Evolutionary conservation across 2,113 vertebrate genomes (phyloP).

Genomic region (Sphaerodactylus townsendi): DNA sequence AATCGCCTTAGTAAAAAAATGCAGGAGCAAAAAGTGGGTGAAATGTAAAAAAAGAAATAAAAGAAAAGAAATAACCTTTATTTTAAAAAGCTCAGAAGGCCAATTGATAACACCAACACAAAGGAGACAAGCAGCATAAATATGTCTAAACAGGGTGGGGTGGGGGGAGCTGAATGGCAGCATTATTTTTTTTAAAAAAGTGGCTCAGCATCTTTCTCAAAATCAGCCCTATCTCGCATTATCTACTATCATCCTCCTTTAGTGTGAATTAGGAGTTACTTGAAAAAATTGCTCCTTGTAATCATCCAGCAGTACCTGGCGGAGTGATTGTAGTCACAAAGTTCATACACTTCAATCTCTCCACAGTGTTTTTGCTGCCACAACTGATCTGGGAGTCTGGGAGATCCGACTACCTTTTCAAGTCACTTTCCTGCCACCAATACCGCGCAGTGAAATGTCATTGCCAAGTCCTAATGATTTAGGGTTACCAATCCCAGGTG

Average conservation of each 20-base stretch:
- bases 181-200: background rate
- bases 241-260: too few relatives aligned
- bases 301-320: background rate
- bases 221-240: background rate
- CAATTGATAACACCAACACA: background rate
- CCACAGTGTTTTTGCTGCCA: background rate
- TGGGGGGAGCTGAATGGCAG: background rate
- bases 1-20: too few relatives aligned
- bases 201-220: background rate
- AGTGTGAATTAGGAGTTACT: background rate
- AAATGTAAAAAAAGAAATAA: too few relatives aligned
- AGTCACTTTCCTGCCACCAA: background rate
- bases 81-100: background rate
- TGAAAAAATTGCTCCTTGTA: background rate
- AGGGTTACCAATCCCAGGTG: background rate
- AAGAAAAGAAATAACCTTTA: background rate
- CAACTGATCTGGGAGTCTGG: background rate
- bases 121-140: background rate
- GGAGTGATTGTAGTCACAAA: background rate
- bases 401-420: background rate
- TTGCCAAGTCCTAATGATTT: background rate
- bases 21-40: too few relatives aligned
- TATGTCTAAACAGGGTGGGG: background rate
- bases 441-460: background rate
- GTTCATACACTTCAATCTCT: background rate